Evolutionary conservation across 2,888 invertebrate genomes (phyloP).

Genomic region (Athripsodes cinereus): DNA sequence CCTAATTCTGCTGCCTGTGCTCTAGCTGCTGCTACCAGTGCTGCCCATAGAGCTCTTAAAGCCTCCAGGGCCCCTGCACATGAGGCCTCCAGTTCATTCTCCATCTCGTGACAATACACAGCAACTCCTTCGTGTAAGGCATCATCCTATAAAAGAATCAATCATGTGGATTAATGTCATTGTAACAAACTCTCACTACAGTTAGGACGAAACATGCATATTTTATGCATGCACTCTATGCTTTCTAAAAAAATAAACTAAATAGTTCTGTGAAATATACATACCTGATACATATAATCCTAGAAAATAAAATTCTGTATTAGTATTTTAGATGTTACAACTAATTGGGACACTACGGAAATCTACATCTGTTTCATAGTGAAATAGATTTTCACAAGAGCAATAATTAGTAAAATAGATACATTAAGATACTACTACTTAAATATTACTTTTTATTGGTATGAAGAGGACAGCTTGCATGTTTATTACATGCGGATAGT

Average conservation of each 20-base stretch:
- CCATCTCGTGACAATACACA: slow-evolving; percentile 23
- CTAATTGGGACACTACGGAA: background rate
- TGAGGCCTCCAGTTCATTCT: slow-evolving; percentile 37
- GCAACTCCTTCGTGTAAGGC: slow-evolving; percentile 24
- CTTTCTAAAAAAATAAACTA: background rate
- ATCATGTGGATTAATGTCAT: background rate
- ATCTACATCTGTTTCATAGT: no score
- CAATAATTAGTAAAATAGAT: no score
- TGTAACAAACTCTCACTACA: background rate
- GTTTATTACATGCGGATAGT: no score
- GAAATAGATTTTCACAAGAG: no score
- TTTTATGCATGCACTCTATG: background rate
- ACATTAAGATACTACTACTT: no score
- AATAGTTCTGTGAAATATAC: background rate
- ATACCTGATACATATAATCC: slow-evolving; percentile 1
- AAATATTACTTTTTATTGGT: no score
- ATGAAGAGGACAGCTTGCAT: no score
- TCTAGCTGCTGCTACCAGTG: slow-evolving; percentile 73
- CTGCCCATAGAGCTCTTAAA: slow-evolving; percentile 53
- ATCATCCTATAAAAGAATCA: slow-evolving; percentile 22
- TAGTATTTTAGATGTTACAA: background rate
- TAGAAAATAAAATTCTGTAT: background rate
- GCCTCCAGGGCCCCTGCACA: slow-evolving; percentile 33
- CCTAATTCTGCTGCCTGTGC: slow-evolving; percentile 80
- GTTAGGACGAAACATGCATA: background rate